Percentiles rank a stretch among this genome's conserved stretches.
Evolutionary conservation across 2,113 vertebrate species (phyloP).

Genomic region (Callopanchax toddi): DNA sequence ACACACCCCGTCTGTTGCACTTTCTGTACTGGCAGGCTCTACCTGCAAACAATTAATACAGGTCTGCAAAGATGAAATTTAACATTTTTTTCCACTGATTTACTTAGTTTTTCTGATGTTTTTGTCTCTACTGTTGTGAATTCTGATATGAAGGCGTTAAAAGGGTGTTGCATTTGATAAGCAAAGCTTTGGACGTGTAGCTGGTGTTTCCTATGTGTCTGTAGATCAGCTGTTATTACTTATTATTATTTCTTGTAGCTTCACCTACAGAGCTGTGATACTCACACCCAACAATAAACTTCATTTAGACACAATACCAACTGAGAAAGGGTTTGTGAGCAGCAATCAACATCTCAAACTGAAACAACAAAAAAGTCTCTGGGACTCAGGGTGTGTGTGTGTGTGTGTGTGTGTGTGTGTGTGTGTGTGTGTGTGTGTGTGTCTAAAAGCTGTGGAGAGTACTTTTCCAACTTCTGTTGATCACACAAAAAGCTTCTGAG

Average conservation of each 20-base stretch:
- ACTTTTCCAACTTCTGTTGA: conserved; percentile 59
- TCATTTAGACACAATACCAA: conserved; percentile 43
- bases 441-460: conserved; percentile 34
- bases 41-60: too few species aligned
- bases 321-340: conserved; percentile 9
- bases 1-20: too few species aligned
- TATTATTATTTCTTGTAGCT: conserved; percentile 21
- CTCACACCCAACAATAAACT: conserved; percentile 39
- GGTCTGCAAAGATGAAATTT: too few species aligned
- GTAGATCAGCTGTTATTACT: conserved; percentile 44
- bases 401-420: conserved; percentile 26
- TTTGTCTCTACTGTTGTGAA: neutral
- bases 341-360: conserved; percentile 43
- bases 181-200: neutral
- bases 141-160: neutral
- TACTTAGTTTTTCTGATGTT: too few species aligned
- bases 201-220: conserved; percentile 37
- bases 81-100: too few species aligned
- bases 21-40: too few species aligned
- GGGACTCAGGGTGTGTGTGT: neutral
- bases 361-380: conserved; percentile 36
- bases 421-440: too few species aligned
- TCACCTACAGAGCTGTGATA: conserved; percentile 27
- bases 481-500: conserved; percentile 27
- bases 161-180: neutral